phyloP scores from a whole-genome alignment of 2,113 vertebrate genomes.

The Ptychochromis oligacanthus region DNA sequence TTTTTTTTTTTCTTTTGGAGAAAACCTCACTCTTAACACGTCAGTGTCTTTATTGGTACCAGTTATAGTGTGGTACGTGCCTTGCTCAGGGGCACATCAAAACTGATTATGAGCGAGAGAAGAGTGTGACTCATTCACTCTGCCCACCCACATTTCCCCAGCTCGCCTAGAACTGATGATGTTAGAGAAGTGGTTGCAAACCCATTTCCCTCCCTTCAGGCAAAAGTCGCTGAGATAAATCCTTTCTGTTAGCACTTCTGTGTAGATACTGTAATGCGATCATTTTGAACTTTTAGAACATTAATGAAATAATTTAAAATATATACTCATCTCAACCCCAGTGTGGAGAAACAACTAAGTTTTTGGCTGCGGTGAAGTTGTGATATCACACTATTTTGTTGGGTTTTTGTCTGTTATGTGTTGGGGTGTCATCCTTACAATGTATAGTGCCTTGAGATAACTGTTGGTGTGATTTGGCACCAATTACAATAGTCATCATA shows the following conservation, averaged over 20 bases:
- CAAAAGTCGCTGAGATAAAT: constrained; percentile 27
- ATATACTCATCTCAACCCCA: background rate
- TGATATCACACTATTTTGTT: background rate
- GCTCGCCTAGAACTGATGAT: constrained; percentile 27
- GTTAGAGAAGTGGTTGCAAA: constrained; percentile 27
- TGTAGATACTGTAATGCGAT: constrained; percentile 23
- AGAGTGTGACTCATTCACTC: constrained; percentile 50
- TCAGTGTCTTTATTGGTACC: constrained; percentile 3
- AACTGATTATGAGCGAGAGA: constrained; percentile 6
- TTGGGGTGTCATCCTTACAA: background rate
- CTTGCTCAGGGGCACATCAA: constrained; percentile 35
- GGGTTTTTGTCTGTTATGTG: background rate
- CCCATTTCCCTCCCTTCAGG: constrained; percentile 28
- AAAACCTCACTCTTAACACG: background rate
- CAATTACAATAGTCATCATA: background rate
- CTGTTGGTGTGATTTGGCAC: background rate
- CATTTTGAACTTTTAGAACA: constrained; percentile 18
- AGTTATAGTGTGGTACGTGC: background rate
- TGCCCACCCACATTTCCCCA: constrained; percentile 25
- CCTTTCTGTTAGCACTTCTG: background rate
- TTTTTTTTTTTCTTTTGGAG: background rate
- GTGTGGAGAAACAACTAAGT: background rate
- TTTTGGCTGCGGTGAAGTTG: background rate
- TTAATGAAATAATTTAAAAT: constrained; percentile 8
- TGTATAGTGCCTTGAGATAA: background rate